These are phyloP conservation scores for Acrocephalus kingi DNA, from an alignment of 2,113 vertebrate genomes.

Conservation along the genomic window DNA sequence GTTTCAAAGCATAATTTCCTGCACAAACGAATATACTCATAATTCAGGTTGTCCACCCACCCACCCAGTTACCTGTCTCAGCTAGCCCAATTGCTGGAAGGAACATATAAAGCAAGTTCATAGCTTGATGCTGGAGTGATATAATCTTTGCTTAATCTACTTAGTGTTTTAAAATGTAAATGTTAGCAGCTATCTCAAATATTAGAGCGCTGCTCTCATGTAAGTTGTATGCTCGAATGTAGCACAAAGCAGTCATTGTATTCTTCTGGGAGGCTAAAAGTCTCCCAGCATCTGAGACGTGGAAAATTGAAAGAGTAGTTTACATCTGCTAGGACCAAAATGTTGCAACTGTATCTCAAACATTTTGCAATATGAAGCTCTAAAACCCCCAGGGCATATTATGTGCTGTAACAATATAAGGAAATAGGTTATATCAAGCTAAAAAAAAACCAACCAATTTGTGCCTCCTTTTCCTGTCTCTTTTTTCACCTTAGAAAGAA, in stretches of 20 bases:
- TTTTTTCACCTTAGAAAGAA: background rate
- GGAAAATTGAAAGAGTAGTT: background rate
- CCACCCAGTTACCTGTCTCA: constrained; percentile 61
- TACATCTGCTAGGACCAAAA: constrained; percentile 30
- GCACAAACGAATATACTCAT: constrained; percentile 5
- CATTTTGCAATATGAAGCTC: constrained; percentile 25
- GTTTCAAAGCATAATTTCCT: constrained; percentile 48
- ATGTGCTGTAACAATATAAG: background rate
- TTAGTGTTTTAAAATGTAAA: constrained; percentile 28
- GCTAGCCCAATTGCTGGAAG: constrained; percentile 68
- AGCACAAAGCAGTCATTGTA: constrained; percentile 20
- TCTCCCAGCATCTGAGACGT: background rate
- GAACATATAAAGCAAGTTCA: constrained; percentile 58
- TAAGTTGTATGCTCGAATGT: background rate
- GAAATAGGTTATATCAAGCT: constrained; percentile 28
- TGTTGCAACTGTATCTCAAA: constrained; percentile 5
- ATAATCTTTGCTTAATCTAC: constrained; percentile 50
- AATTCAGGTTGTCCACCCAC: constrained; percentile 46
- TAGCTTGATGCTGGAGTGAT: constrained; percentile 21
- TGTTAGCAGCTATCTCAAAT: constrained; percentile 5
- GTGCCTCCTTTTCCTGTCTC: background rate
- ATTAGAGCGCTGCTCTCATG: background rate
- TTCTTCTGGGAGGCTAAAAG: background rate
- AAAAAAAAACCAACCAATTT: background rate
- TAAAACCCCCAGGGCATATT: background rate